Evolutionary conservation across 2,797 vertebrate genomes (phyloP).

Genomic region (Allobates femoralis): DNA sequence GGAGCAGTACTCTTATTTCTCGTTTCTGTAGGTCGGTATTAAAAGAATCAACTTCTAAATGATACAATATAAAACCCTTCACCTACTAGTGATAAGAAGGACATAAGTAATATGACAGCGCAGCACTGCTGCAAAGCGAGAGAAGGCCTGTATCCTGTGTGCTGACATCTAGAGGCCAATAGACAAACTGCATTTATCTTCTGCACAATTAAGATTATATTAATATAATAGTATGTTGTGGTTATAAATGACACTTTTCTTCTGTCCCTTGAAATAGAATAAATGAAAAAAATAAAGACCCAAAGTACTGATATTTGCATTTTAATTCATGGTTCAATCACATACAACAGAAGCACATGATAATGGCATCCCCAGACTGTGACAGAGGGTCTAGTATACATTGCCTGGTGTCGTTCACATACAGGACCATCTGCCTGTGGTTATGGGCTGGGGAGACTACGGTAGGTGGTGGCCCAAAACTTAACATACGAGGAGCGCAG

Average conservation of each 20-base stretch:
- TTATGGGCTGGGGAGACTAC: slow-evolving; percentile 60
- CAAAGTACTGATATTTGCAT: background rate
- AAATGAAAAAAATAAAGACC: background rate
- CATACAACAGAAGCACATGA: background rate
- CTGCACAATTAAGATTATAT: no score
- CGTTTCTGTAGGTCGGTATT: no score
- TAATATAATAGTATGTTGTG: no score
- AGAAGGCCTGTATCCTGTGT: background rate
- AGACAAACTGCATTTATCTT: background rate
- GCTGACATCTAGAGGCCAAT: background rate
- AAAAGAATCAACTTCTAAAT: no score
- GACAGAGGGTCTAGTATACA: background rate
- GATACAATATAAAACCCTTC: no score
- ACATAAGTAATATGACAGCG: background rate
- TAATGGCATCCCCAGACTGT: background rate
- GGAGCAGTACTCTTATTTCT: no score
- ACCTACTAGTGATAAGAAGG: background rate
- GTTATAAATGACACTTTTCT: no score
- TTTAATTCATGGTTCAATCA: background rate
- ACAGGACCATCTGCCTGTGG: no score
- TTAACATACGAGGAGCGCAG: slow-evolving; percentile 75
- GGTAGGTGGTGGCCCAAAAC: slow-evolving; percentile 79
- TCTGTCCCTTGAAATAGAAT: background rate
- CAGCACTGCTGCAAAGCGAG: background rate
- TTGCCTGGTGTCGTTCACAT: no score